Percentiles rank a stretch among this genome's conserved stretches.
phyloP scores from a whole-genome alignment of 2,113 vertebrate species.

The Misgurnus anguillicaudatus region DNA sequence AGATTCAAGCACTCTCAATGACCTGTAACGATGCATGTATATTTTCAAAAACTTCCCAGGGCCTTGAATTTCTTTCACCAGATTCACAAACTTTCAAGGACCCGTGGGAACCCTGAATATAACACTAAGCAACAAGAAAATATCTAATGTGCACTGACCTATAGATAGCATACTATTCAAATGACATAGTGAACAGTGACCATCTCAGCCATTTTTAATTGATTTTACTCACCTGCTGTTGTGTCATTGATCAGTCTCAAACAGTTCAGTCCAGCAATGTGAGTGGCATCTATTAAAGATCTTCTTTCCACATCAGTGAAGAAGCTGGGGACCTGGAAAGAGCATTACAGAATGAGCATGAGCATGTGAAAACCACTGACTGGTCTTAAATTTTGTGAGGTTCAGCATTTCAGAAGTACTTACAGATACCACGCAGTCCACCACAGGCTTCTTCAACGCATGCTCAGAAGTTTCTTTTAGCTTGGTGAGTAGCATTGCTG shows the following conservation, averaged over 20 bases:
- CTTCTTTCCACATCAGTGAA: constrained; percentile 92
- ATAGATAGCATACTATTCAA: not conserved
- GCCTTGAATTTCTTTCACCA: too few relatives aligned
- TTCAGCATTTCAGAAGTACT: constrained; percentile 58
- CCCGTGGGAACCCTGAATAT: too few relatives aligned
- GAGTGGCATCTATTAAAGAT: constrained; percentile 88
- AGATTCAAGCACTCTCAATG: too few relatives aligned
- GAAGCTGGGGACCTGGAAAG: constrained; percentile 87
- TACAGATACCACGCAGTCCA: constrained; percentile 95
- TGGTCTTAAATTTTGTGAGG: not conserved
- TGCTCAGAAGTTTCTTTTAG: constrained; percentile 93
- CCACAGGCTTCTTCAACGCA: constrained; percentile 94
- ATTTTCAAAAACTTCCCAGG: too few relatives aligned
- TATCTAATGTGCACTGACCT: not conserved
- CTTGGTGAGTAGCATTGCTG: constrained; percentile 91
- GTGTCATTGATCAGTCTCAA: constrained; percentile 94
- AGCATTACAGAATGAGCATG: not conserved
- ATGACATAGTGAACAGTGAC: too few relatives aligned
- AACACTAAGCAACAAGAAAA: too few relatives aligned
- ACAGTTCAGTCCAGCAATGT: constrained; percentile 93
- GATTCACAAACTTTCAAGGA: too few relatives aligned
- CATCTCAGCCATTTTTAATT: not conserved
- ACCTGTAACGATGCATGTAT: too few relatives aligned
- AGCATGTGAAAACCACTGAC: not conserved
- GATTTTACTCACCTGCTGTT: constrained; percentile 82